phyloP scores from a whole-genome alignment of 2,888 invertebrate genomes.

The Silvanus unidentatus region DNA sequence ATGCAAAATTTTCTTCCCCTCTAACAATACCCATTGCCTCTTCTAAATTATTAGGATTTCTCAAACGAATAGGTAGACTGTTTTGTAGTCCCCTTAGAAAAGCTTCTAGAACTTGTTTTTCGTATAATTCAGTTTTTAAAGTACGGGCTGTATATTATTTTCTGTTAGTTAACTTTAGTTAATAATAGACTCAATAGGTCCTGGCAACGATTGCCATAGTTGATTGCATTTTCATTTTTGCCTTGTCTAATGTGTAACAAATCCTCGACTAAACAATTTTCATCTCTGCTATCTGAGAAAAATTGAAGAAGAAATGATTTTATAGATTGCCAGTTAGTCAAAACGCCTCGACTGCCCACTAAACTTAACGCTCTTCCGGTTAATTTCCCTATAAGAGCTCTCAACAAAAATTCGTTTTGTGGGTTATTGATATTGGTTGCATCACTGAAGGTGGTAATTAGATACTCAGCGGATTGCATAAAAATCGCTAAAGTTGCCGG shows the following conservation, averaged over 20 bases:
- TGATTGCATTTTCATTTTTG: constrained; percentile 1
- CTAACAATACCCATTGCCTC: neutral
- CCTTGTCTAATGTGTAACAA: constrained; percentile 2
- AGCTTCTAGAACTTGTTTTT: constrained; percentile 2
- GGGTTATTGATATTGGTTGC: neutral
- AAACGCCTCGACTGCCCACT: constrained; percentile 1
- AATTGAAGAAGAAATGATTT: constrained; percentile 3
- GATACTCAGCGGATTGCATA: constrained; percentile 1
- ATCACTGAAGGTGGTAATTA: constrained; percentile 1
- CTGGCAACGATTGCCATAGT: neutral
- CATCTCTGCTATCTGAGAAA: constrained; percentile 1
- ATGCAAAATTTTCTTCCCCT: constrained; percentile 4
- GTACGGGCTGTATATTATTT: neutral
- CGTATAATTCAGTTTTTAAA: constrained; percentile 1
- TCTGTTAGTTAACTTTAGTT: constrained; percentile 2
- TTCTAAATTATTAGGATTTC: constrained; percentile 3
- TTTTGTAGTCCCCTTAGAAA: constrained; percentile 2
- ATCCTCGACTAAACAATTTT: constrained; percentile 3
- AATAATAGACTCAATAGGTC: constrained; percentile 2
- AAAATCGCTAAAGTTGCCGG: constrained; percentile 3
- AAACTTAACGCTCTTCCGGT: neutral
- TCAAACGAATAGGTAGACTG: constrained; percentile 2
- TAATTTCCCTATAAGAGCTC: neutral
- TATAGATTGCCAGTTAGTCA: constrained; percentile 1
- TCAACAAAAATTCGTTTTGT: constrained; percentile 2